Evolutionary conservation across 2,888 invertebrate genomes (phyloP).

Genomic region (Drosophila monieri): DNA sequence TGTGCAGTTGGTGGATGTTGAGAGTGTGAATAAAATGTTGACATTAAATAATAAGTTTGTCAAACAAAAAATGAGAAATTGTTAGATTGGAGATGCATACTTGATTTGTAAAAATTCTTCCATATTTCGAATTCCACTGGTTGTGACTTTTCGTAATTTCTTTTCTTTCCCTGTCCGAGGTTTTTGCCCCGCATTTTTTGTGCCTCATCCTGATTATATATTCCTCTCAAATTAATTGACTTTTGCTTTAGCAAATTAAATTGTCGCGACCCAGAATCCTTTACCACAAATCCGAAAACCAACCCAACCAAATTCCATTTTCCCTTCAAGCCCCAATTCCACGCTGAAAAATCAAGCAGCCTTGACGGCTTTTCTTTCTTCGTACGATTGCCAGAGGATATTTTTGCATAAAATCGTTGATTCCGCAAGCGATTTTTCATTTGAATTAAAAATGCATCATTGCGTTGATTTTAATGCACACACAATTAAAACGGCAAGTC

Average conservation of each 20-base stretch:
- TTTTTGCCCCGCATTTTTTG: not conserved
- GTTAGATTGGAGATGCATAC: too few relatives aligned
- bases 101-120: too few relatives aligned
- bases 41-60: not conserved
- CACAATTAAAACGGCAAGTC: slow-evolving; percentile 73
- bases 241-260: slow-evolving; percentile 43
- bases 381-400: slow-evolving; percentile 10
- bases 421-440: slow-evolving; percentile 60
- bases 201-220: slow-evolving; percentile 21
- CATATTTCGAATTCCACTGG: too few relatives aligned
- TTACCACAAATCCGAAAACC: slow-evolving; percentile 27
- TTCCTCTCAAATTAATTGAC: slow-evolving; percentile 40
- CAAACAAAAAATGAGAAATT: too few relatives aligned
- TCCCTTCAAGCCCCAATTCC: not conserved
- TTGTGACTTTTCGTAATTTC: not conserved
- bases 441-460: slow-evolving; percentile 76
- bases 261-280: slow-evolving; percentile 39
- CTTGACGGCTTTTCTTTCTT: not conserved
- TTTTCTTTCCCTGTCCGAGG: not conserved
- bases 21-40: not conserved
- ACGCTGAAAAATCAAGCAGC: not conserved
- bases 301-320: slow-evolving; percentile 7
- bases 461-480: slow-evolving; percentile 68
- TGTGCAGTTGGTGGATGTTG: not conserved
- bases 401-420: slow-evolving; percentile 35